Conservation (phyloP, 2,888 invertebrate genomes). For the Archips xylosteana region DNA sequence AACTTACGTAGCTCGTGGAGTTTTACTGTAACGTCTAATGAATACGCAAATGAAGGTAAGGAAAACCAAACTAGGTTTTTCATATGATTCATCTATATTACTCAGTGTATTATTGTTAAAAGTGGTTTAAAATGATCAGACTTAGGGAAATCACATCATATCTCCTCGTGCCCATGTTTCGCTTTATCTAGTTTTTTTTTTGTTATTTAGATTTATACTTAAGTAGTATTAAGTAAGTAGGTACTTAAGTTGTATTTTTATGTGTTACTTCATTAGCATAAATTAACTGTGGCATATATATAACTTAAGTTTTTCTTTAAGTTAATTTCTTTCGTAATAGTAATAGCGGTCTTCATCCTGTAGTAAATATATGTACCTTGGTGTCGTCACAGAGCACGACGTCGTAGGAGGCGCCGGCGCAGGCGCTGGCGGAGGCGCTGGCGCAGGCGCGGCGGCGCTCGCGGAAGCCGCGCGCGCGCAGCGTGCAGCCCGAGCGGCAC, state of each 20-base stretch:
- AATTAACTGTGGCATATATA: too few relatives aligned
- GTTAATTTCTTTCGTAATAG: too few relatives aligned
- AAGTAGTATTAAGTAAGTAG: too few relatives aligned
- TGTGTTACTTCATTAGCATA: too few relatives aligned
- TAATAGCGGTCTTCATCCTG: too few relatives aligned
- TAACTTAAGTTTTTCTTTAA: too few relatives aligned
- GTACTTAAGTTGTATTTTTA: too few relatives aligned
- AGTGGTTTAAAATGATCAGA: background rate
- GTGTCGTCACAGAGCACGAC: conserved; percentile 89
- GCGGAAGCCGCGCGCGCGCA: conserved; percentile 87
- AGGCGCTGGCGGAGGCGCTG: conserved; percentile 78
- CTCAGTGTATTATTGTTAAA: background rate
- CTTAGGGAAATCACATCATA: conserved; percentile 15
- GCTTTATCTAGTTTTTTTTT: too few relatives aligned
- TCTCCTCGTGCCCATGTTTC: too few relatives aligned
- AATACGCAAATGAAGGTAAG: background rate
- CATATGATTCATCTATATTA: conserved; percentile 8
- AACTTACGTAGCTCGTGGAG: too few relatives aligned
- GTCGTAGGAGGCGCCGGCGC: conserved; percentile 87
- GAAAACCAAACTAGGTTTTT: conserved; percentile 1
- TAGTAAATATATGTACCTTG: conserved; percentile 68
- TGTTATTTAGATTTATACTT: too few relatives aligned
- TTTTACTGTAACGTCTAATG: too few relatives aligned
- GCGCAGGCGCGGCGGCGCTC: conserved; percentile 86
- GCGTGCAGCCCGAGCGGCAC: conserved; percentile 89